Evolutionary conservation across 2,888 invertebrate species (phyloP).

Genomic region (Clostera curtula): DNA sequence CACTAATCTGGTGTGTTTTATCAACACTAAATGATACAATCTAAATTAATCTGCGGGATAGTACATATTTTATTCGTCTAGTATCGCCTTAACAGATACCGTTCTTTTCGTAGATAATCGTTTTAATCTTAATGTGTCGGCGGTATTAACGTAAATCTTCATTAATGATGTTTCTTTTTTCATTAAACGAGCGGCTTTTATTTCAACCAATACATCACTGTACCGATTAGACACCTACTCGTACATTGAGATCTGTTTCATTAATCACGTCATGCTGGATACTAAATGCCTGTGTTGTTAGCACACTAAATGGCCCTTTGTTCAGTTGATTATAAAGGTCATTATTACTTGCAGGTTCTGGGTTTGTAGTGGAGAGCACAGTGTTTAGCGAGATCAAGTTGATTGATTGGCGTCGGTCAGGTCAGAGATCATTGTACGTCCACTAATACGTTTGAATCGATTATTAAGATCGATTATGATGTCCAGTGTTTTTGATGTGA

Average conservation of each 20-base stretch:
- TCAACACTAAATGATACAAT: no score
- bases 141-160: slow-evolving; percentile 17
- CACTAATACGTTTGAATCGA: slow-evolving; percentile 50
- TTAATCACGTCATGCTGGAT: slow-evolving; percentile 58
- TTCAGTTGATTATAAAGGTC: slow-evolving; percentile 15
- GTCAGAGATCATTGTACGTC: slow-evolving; percentile 53
- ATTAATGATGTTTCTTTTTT: slow-evolving; percentile 21
- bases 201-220: slow-evolving; percentile 52
- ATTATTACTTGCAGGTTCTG: slow-evolving; percentile 17
- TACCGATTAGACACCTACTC: slow-evolving; percentile 52
- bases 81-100: no score
- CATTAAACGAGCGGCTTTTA: slow-evolving; percentile 19
- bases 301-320: slow-evolving; percentile 25
- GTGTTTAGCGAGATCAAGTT: slow-evolving; percentile 55
- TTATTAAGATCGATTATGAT: slow-evolving; percentile 43
- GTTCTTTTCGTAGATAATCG: no score
- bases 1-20: no score
- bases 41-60: no score
- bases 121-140: no score
- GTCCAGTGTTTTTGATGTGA: slow-evolving; percentile 16
- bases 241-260: slow-evolving; percentile 45
- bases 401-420: slow-evolving; percentile 59
- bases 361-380: slow-evolving; percentile 32
- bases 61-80: no score
- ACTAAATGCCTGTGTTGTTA: slow-evolving; percentile 26